Percentiles rank a stretch among this genome's conserved stretches.
phyloP scores from a whole-genome alignment of 2,797 vertebrate genomes.

The Sebastes matsubarae region DNA sequence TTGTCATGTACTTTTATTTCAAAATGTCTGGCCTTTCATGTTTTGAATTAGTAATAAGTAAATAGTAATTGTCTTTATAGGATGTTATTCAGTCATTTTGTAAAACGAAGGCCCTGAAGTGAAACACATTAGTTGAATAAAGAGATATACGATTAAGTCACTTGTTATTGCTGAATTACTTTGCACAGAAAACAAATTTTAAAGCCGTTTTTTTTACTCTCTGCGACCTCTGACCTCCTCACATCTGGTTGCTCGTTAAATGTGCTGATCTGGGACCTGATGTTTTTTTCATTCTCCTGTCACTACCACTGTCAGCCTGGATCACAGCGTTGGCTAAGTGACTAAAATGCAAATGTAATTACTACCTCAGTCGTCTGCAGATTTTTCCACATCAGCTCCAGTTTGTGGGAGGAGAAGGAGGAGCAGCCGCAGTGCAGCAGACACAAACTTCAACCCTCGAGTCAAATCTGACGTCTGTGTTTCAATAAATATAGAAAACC shows the following conservation, averaged over 20 bases:
- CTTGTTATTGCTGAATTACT: background rate
- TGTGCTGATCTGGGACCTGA: background rate
- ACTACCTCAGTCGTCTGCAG: slow-evolving; percentile 9
- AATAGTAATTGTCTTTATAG: background rate
- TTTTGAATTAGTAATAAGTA: background rate
- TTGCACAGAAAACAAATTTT: background rate
- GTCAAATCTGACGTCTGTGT: background rate
- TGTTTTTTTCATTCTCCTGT: background rate
- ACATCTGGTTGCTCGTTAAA: background rate
- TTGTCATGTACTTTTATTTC: background rate
- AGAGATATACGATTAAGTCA: background rate
- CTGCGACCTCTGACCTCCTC: background rate
- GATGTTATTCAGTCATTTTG: background rate
- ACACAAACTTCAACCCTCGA: background rate
- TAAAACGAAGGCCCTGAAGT: background rate
- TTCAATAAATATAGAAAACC: background rate
- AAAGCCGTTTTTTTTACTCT: background rate
- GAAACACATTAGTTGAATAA: background rate
- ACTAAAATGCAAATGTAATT: slow-evolving; percentile 49
- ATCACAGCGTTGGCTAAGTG: slow-evolving; percentile 12
- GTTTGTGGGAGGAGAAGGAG: background rate
- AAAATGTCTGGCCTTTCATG: background rate
- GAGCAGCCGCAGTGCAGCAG: slow-evolving; percentile 36
- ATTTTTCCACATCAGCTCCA: slow-evolving; percentile 6
- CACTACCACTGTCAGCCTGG: background rate